A percentile compares a stretch with the other conserved stretches of the same genome.
Conservation (phyloP, 1,140 invertebrate species). For the Planococcus citri region DNA sequence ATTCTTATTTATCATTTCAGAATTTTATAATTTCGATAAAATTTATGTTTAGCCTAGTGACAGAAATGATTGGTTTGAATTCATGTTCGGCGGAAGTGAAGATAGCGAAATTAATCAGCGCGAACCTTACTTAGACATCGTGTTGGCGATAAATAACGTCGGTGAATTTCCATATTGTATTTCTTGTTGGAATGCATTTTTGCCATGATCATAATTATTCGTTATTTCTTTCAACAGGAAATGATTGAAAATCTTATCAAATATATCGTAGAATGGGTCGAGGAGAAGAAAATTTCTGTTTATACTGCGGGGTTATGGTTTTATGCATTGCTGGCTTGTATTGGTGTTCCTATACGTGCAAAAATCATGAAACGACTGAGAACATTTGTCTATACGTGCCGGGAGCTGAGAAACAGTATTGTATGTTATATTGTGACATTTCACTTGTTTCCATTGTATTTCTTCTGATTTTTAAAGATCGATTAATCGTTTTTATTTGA, state of each 20-base stretch:
- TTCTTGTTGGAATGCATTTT: no score
- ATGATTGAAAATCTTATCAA: neutral
- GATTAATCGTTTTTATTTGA: neutral
- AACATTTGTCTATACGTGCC: neutral
- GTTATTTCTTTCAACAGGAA: neutral
- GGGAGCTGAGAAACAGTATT: neutral
- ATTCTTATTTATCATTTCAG: neutral
- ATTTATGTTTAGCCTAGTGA: neutral
- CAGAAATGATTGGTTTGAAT: neutral
- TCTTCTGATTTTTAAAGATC: neutral
- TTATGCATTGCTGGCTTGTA: neutral
- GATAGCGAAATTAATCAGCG: neutral
- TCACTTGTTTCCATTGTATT: neutral
- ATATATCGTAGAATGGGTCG: neutral
- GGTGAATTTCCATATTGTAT: neutral
- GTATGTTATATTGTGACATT: neutral
- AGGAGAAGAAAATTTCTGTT: neutral
- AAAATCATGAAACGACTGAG: neutral
- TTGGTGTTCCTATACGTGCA: neutral
- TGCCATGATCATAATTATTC: neutral
- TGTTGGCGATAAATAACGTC: neutral
- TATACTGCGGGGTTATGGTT: neutral
- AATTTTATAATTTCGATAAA: neutral
- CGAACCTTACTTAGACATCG: neutral
- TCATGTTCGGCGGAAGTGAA: neutral